phyloP scores from a whole-genome alignment of 1,140 invertebrate species.

The Neodiprion virginianus region DNA sequence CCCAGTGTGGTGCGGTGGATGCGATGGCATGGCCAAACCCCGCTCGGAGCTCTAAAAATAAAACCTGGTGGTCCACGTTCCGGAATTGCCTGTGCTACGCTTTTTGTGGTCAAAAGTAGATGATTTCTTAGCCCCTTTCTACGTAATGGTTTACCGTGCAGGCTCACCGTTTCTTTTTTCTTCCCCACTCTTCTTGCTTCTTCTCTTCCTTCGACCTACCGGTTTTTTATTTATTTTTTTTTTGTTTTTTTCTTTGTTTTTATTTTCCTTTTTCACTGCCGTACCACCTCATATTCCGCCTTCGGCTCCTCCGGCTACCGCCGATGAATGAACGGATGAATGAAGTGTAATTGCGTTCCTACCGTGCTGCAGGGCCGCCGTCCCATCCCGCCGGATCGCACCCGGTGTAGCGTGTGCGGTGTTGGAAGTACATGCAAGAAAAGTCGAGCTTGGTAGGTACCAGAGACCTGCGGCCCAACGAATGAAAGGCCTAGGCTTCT shows the following conservation, averaged over 20 bases:
- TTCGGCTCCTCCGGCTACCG: not conserved
- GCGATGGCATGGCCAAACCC: too few species aligned
- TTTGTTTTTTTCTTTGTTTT: too few species aligned
- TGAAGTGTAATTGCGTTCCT: conserved; percentile 45
- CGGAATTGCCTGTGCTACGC: conserved; percentile 51
- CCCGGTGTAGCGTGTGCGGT: too few species aligned
- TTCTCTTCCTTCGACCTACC: too few species aligned
- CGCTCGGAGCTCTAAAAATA: conserved; percentile 34
- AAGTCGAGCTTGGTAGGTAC: not conserved
- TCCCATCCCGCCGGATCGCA: not conserved
- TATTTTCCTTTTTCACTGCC: too few species aligned
- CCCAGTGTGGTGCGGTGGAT: too few species aligned
- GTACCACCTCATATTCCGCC: not conserved
- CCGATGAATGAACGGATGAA: conserved; percentile 57
- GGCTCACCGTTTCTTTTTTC: conserved; percentile 6
- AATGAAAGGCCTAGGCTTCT: too few species aligned
- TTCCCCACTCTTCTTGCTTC: too few species aligned
- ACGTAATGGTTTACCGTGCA: conserved; percentile 47
- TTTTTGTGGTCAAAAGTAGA: conserved; percentile 51
- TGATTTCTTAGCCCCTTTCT: conserved; percentile 49
- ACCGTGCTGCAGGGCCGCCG: not conserved
- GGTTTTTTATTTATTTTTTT: too few species aligned
- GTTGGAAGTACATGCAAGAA: not conserved
- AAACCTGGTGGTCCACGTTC: conserved; percentile 42
- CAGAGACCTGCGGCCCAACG: not conserved